Base-by-base conservation (phyloP, 2,113 vertebrate genomes). In the Atractosteus spatula region DNA sequence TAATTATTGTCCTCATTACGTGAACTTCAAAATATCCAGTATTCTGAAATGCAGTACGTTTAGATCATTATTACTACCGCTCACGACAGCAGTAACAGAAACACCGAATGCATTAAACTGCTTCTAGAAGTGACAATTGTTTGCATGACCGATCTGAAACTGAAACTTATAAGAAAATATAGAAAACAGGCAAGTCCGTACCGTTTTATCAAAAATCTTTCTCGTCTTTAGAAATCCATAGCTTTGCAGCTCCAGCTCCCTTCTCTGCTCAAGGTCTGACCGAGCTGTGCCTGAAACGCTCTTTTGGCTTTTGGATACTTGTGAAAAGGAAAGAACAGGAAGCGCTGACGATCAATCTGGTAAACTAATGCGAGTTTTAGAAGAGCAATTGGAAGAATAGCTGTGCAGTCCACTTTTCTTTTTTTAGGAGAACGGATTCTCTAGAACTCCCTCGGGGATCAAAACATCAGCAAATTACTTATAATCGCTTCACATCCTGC, bases 261-360 rank as follows among this genome's bases (percentile, higher is more conserved):
- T 57, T n/a, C 51, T 61, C 56, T 65, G 66, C 14, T 14, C 61
- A 12, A 42, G 61, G 75, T 42, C 14, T 75, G 8, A 17, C 0
- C 41, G 69, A 57, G 17, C 71, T 3, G 71, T 72, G 70, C 73
- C 71, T 41, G 87, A 79, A 88, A 3, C 69, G 80, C 80, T 85
- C 84, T 86, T 88, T 87, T 4, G 57, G n/a, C 12, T n/a, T 79
- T 62, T 81, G 74, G 47, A 45, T 62, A 63, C 65, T 54, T n/a
- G 68, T 71, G 77, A 84, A 84, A 81, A 56, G 74, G 74, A 82
- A 82, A 66, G 71, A 54, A 83, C 87, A 88, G 89, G 90, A 92
- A 90, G 87, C 42, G 83, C 79, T 90, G 89, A 89, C 85, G 85
- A 74, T 79, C 70, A 80, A 79, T 76, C 70, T 65, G 81, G 85